Evolutionary conservation across 2,888 invertebrate species (phyloP).

Genomic region (Ophonus ardosiacus): DNA sequence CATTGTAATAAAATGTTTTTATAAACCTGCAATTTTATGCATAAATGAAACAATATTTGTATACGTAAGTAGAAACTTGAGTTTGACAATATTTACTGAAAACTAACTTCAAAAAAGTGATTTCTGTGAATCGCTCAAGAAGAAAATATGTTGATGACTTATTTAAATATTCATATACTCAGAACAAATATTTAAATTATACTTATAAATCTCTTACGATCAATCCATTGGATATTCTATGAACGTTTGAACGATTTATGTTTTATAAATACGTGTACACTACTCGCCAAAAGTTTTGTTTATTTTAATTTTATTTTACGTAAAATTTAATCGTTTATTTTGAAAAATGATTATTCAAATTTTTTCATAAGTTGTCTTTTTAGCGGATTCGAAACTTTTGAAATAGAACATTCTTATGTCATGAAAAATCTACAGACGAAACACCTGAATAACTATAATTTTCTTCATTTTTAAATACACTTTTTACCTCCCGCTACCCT

Average conservation of each 20-base stretch:
- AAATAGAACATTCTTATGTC: too few relatives aligned
- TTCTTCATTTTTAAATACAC: too few relatives aligned
- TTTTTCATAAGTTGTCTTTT: too few relatives aligned
- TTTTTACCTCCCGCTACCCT: too few relatives aligned
- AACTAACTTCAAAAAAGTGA: constrained; percentile 6
- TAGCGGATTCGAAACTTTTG: too few relatives aligned
- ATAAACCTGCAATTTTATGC: neutral
- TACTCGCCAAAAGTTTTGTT: too few relatives aligned
- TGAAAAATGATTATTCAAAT: too few relatives aligned
- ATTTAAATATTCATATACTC: constrained; percentile 23
- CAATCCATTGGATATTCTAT: neutral
- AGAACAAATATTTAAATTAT: constrained; percentile 29
- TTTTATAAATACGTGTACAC: neutral
- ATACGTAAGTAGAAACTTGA: constrained; percentile 16
- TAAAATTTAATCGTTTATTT: too few relatives aligned
- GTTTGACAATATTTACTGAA: constrained; percentile 23
- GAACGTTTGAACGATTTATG: neutral
- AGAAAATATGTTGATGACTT: constrained; percentile 23
- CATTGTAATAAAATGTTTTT: neutral
- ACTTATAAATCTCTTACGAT: constrained; percentile 23
- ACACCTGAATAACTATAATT: too few relatives aligned
- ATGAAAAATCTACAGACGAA: too few relatives aligned
- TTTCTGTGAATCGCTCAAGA: constrained; percentile 1
- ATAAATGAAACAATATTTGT: constrained; percentile 29
- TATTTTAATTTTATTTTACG: too few relatives aligned